Evolutionary conservation across 2,888 invertebrate genomes (phyloP).

Genomic region (Heliconius erato): DNA sequence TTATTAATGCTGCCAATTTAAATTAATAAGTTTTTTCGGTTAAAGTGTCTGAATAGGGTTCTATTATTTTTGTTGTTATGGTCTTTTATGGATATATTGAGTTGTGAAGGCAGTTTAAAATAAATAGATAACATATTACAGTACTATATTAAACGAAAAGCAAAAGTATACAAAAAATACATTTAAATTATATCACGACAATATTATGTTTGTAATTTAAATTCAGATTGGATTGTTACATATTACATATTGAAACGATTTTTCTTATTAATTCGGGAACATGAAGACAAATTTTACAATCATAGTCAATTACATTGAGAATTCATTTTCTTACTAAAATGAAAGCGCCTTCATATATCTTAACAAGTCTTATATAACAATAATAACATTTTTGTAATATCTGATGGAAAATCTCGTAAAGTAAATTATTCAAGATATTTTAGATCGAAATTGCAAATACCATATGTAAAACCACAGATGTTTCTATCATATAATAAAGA

Average conservation of each 20-base stretch:
- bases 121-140: too few species aligned
- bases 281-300: not conserved
- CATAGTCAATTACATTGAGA: conserved; percentile 13
- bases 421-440: not conserved
- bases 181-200: not conserved
- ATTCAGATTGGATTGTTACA: too few species aligned
- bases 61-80: not conserved
- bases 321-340: not conserved
- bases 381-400: not conserved
- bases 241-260: not conserved
- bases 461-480: not conserved
- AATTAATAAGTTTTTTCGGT: not conserved
- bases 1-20: conserved; percentile 9
- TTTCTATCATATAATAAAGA: not conserved
- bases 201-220: not conserved
- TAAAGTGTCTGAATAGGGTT: not conserved
- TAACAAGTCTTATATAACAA: not conserved
- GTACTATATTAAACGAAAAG: too few species aligned
- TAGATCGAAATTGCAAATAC: not conserved
- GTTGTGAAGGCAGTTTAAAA: too few species aligned
- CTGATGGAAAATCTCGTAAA: not conserved
- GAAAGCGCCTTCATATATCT: not conserved
- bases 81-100: too few species aligned
- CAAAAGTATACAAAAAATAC: not conserved
- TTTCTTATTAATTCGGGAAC: conserved; percentile 6